phyloP scores from a whole-genome alignment of 1,140 invertebrate genomes.

The Lethocerus indicus region DNA sequence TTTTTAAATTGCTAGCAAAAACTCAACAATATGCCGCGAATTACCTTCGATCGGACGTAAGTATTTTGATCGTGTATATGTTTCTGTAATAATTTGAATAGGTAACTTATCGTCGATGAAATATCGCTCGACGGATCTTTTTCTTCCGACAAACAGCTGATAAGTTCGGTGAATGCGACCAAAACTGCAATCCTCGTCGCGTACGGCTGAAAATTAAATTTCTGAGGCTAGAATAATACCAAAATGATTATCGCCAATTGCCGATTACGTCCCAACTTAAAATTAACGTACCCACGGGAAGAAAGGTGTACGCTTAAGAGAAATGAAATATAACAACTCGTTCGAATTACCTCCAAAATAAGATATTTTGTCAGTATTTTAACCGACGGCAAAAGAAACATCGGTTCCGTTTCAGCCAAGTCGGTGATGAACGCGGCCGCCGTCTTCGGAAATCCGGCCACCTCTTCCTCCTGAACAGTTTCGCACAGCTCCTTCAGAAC shows the following conservation, averaged over 20 bases:
- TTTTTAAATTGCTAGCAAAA: too few species aligned
- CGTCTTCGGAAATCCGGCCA: constrained; percentile 37
- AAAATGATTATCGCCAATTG: too few species aligned
- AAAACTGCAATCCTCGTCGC: constrained; percentile 62
- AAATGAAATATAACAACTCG: constrained; percentile 23
- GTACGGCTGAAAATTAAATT: constrained; percentile 41
- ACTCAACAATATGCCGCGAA: background rate
- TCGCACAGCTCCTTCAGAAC: constrained; percentile 53
- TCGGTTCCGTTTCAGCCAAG: constrained; percentile 41
- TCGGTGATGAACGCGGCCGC: constrained; percentile 49
- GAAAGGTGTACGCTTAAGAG: background rate
- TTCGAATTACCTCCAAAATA: constrained; percentile 33
- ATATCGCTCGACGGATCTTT: constrained; percentile 44
- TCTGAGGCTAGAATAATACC: constrained; percentile 10
- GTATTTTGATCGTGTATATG: constrained; percentile 69
- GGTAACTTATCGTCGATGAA: constrained; percentile 44
- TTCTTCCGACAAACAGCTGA: constrained; percentile 49
- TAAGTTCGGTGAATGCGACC: constrained; percentile 56
- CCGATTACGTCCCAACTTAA: too few species aligned
- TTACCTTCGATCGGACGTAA: constrained; percentile 61
- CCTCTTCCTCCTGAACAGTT: constrained; percentile 34
- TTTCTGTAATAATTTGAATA: constrained; percentile 54
- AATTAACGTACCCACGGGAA: too few species aligned
- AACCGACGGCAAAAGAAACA: constrained; percentile 42
- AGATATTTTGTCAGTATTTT: constrained; percentile 35